These are phyloP conservation scores for Pseudomugil tenellus DNA, from an alignment of 2,797 vertebrate species.

Conservation along the genomic window DNA sequence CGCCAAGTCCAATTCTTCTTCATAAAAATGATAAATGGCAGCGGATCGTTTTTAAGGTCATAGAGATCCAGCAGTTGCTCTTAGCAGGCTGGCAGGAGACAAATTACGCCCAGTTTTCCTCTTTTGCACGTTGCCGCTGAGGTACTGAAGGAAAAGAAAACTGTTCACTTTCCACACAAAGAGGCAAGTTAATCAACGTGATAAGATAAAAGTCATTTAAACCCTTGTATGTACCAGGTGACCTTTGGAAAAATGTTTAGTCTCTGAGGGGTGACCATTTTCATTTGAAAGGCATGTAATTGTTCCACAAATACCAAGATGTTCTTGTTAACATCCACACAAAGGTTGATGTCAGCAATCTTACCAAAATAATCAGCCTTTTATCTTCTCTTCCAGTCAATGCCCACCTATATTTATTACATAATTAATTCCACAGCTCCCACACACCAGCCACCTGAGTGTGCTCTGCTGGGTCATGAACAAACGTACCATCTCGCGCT, in stretches of 20 bases:
- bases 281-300: slow-evolving; percentile 37
- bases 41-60: slow-evolving; percentile 70
- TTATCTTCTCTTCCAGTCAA: slow-evolving; percentile 24
- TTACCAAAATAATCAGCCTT: slow-evolving; percentile 54
- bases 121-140: slow-evolving; percentile 42
- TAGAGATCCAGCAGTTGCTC: slow-evolving; percentile 53
- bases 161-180: slow-evolving; percentile 31
- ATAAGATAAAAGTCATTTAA: slow-evolving; percentile 66
- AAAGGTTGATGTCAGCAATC: slow-evolving; percentile 24
- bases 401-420: slow-evolving; percentile 59
- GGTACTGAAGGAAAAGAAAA: slow-evolving; percentile 36
- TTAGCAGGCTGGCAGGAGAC: slow-evolving; percentile 63
- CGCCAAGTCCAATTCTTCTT: slow-evolving; percentile 50
- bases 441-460: slow-evolving; percentile 39
- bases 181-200: slow-evolving; percentile 54
- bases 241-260: slow-evolving; percentile 61
- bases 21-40: slow-evolving; percentile 69
- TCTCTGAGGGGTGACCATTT: slow-evolving; percentile 37
- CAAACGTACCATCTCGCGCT: slow-evolving; percentile 43
- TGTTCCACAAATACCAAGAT: slow-evolving; percentile 48
- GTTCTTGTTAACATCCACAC: slow-evolving; percentile 34
- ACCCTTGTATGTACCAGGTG: slow-evolving; percentile 43
- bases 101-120: slow-evolving; percentile 62
- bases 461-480: slow-evolving; percentile 49
- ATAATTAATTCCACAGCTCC: slow-evolving; percentile 63